phyloP scores from a whole-genome alignment of 2,113 vertebrate species.

The Burhinus bistriatus region DNA sequence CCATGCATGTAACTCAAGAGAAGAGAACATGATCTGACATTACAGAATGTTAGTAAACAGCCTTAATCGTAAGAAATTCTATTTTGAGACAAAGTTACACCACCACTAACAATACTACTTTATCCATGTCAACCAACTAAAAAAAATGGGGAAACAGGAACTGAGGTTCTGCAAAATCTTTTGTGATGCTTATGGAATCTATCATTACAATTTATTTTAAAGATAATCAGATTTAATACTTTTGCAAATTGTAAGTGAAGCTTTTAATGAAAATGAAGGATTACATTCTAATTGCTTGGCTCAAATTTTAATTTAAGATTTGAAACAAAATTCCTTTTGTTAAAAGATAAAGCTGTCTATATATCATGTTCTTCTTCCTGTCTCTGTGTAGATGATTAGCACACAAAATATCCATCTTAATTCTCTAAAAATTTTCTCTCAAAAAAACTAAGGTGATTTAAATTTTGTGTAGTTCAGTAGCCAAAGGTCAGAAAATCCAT shows the following conservation, averaged over 20 bases:
- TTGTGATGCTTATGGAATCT: neutral
- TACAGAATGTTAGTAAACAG: neutral
- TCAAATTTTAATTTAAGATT: neutral
- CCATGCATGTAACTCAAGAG: neutral
- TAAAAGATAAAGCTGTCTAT: neutral
- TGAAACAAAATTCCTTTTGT: neutral
- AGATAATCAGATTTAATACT: neutral
- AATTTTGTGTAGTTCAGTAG: neutral
- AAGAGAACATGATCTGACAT: neutral
- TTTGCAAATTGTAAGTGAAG: neutral
- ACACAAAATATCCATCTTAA: neutral
- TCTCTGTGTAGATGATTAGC: neutral
- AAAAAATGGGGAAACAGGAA: neutral
- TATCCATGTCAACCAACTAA: neutral
- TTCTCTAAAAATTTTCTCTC: neutral
- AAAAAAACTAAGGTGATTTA: neutral
- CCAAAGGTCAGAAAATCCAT: neutral
- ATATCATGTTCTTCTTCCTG: neutral
- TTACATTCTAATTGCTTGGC: neutral
- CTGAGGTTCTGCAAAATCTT: neutral
- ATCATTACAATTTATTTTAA: neutral
- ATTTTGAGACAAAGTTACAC: neutral
- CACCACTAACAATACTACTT: neutral
- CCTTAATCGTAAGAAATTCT: neutral
- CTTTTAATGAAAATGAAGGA: neutral